Evolutionary conservation across 2,113 vertebrate genomes (phyloP).

Genomic region (Sitta europaea): DNA sequence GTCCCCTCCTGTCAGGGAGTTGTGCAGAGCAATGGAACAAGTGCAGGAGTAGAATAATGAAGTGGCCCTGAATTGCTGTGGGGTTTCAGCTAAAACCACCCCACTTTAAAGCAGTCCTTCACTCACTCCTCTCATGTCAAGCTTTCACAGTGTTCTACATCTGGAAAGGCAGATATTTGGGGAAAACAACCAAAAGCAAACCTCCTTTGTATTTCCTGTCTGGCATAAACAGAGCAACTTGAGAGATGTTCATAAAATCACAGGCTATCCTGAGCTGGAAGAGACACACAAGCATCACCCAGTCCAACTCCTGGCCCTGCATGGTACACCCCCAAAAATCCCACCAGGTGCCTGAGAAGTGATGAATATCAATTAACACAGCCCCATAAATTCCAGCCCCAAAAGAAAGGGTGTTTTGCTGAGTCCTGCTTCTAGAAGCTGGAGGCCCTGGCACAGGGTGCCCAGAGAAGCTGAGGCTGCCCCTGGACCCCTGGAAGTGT

Average conservation of each 20-base stretch:
- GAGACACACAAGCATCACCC: background rate
- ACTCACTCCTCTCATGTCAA: background rate
- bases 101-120: background rate
- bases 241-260: background rate
- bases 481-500: background rate
- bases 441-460: accelerated
- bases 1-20: background rate
- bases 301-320: background rate
- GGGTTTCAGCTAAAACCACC: background rate
- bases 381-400: background rate
- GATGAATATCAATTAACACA: background rate
- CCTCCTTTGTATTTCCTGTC: background rate
- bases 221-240: background rate
- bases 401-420: background rate
- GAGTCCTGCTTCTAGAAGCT: background rate
- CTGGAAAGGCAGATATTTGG: background rate
- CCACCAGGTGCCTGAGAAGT: no score
- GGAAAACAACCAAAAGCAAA: background rate
- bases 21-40: background rate
- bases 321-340: background rate
- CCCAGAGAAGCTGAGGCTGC: background rate
- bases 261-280: background rate
- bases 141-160: background rate
- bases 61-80: background rate
- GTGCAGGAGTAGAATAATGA: background rate